Conservation (phyloP, 2,797 vertebrate genomes). For the Urocyon cinereoargenteus region DNA sequence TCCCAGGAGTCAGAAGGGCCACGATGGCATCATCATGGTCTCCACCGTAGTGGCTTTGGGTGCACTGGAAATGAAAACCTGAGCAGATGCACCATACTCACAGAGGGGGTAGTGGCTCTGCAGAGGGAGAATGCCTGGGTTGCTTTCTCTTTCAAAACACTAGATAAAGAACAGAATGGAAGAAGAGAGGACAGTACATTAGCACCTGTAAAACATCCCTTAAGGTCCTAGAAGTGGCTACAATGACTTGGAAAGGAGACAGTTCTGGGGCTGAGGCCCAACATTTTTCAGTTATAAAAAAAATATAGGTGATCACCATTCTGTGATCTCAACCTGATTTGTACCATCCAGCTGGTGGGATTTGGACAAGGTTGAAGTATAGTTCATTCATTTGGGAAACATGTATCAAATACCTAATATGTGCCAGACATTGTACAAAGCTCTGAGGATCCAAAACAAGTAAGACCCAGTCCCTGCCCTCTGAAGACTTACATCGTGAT, state of each 20-base stretch:
- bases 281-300: constrained; percentile 7
- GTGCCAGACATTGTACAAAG: constrained; percentile 58
- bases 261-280: background rate
- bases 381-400: constrained; percentile 66
- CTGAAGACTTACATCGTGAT: background rate
- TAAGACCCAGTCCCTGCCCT: background rate
- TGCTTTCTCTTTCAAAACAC: background rate
- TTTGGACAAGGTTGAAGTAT: background rate
- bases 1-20: background rate
- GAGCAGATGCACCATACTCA: background rate
- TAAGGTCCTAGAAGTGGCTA: constrained; percentile 27
- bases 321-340: background rate
- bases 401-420: constrained; percentile 67
- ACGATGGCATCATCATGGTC: background rate
- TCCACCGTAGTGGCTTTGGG: background rate
- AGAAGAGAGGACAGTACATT: background rate
- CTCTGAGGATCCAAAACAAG: constrained; percentile 26
- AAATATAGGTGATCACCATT: background rate
- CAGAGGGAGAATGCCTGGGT: background rate
- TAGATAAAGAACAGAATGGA: background rate
- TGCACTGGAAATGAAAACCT: background rate
- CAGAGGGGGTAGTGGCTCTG: background rate
- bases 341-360: background rate
- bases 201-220: background rate
- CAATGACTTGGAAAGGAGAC: background rate